Conservation (phyloP, 2,888 invertebrate genomes). For the Notocelia uddmanniana region DNA sequence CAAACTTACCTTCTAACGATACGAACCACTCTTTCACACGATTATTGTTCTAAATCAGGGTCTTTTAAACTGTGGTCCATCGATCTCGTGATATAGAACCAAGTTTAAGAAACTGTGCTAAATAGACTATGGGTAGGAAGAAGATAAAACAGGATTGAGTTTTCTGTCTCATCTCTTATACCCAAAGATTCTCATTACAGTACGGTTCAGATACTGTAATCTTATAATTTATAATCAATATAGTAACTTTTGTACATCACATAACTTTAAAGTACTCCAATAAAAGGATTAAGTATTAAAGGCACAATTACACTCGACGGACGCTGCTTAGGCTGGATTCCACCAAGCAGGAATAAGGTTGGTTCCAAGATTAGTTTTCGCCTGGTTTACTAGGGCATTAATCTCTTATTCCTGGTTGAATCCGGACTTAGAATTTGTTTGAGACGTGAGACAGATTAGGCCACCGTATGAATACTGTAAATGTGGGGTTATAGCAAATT, state of each 20-base stretch:
- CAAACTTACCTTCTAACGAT: slow-evolving; percentile 75
- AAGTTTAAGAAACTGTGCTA: too few species aligned
- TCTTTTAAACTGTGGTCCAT: too few species aligned
- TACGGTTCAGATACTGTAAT: background rate
- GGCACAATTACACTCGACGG: background rate
- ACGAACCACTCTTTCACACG: background rate
- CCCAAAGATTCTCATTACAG: background rate
- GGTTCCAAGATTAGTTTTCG: too few species aligned
- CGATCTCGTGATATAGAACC: too few species aligned
- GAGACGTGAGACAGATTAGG: background rate
- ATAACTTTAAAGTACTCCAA: background rate
- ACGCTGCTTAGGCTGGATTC: background rate
- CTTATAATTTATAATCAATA: too few species aligned
- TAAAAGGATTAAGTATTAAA: background rate
- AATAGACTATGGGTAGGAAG: background rate
- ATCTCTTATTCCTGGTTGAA: too few species aligned
- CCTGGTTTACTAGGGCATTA: background rate
- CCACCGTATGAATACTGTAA: background rate
- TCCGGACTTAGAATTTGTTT: too few species aligned
- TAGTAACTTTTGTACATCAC: slow-evolving; percentile 26
- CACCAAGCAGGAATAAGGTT: too few species aligned
- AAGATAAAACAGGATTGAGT: background rate
- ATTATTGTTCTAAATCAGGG: background rate
- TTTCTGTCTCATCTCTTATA: background rate
- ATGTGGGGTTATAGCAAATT: background rate